These are phyloP conservation scores for Imbricaverruca yamaguchii DNA, from an alignment of 2,888 invertebrate genomes.

Conservation along the genomic window DNA sequence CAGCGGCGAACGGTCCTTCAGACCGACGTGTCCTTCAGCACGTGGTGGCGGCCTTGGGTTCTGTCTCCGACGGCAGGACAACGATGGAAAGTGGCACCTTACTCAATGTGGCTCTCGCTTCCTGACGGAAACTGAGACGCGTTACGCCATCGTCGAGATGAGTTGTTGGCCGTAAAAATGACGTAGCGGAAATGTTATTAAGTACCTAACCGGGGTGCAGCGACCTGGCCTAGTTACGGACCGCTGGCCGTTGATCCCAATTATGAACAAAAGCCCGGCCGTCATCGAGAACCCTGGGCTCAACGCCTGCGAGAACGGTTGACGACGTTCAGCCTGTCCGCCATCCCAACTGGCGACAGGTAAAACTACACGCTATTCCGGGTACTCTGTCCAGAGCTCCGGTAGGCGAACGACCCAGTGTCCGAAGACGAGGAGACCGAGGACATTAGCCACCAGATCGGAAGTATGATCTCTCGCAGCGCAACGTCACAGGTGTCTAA, in stretches of 20 bases:
- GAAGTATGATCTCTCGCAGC: background rate
- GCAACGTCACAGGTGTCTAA: background rate
- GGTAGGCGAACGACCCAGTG: background rate
- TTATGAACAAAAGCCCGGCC: slow-evolving; percentile 23
- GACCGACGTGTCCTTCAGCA: no score
- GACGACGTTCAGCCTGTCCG: slow-evolving; percentile 15
- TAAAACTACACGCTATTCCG: slow-evolving; percentile 20
- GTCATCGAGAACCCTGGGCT: slow-evolving; percentile 25
- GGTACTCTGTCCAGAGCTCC: background rate
- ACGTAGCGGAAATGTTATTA: slow-evolving; percentile 23
- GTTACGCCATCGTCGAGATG: no score
- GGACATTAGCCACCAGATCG: background rate
- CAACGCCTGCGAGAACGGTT: slow-evolving; percentile 24
- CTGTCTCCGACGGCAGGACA: no score
- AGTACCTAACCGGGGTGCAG: slow-evolving; percentile 22
- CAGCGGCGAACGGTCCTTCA: no score
- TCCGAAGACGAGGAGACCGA: background rate
- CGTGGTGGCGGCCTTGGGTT: no score
- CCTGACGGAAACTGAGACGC: no score
- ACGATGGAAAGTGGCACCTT: no score
- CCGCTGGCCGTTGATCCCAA: slow-evolving; percentile 26
- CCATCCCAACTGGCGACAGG: slow-evolving; percentile 17
- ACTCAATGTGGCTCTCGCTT: no score
- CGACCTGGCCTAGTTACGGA: slow-evolving; percentile 14
- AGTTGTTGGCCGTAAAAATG: background rate